phyloP scores from a whole-genome alignment of 2,113 vertebrate genomes.

The Channa maculata region DNA sequence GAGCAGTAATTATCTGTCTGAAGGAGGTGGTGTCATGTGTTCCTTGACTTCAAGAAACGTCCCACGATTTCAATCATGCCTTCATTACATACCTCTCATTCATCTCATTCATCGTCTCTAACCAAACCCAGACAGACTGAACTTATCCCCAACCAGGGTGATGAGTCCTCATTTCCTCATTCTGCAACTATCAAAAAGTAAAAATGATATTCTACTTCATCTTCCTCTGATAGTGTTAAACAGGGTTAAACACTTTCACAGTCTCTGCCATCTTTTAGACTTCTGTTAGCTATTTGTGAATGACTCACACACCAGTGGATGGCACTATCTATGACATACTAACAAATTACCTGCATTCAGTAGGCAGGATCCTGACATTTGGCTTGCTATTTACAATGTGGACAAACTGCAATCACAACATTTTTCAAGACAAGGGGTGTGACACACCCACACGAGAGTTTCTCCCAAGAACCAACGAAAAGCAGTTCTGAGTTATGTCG shows the following conservation, averaged over 20 bases:
- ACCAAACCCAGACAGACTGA: slow-evolving; percentile 50
- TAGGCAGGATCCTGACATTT: slow-evolving; percentile 53
- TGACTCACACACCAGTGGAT: slow-evolving; percentile 5
- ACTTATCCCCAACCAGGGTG: slow-evolving; percentile 14
- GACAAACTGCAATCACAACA: slow-evolving; percentile 85
- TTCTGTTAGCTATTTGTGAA: not conserved
- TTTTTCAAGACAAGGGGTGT: slow-evolving; percentile 70
- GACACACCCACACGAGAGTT: slow-evolving; percentile 67
- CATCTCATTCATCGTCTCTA: slow-evolving; percentile 5
- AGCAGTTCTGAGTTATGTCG: slow-evolving; percentile 48
- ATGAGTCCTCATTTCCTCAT: too few relatives aligned
- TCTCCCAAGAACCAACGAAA: slow-evolving; percentile 49
- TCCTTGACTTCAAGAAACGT: slow-evolving; percentile 46
- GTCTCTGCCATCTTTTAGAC: not conserved
- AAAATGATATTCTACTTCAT: not conserved
- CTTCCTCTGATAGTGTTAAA: not conserved
- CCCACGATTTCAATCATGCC: slow-evolving; percentile 77
- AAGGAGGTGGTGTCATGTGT: slow-evolving; percentile 35
- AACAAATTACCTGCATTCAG: slow-evolving; percentile 34
- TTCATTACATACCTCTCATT: slow-evolving; percentile 70
- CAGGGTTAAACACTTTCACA: not conserved
- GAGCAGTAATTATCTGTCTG: slow-evolving; percentile 25
- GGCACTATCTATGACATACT: slow-evolving; percentile 7
- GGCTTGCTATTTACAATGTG: slow-evolving; percentile 75
- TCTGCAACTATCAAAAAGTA: not conserved